Base-by-base conservation (phyloP, 2,888 invertebrate species). In the Periphyllus acericola region DNA sequence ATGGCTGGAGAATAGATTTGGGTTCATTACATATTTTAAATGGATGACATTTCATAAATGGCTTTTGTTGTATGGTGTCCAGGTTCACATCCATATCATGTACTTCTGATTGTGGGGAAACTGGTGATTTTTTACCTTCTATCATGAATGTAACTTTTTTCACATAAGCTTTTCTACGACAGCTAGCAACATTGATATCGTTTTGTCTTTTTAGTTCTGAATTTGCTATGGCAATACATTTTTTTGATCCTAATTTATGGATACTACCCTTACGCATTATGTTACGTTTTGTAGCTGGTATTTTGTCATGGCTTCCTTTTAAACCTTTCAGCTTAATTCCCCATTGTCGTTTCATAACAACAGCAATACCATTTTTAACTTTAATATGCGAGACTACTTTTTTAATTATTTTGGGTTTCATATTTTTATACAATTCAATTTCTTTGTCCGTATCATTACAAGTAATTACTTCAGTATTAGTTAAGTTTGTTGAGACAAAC, bases 41-140 rank as follows among this genome's bases (percentile, higher is more conserved):
- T 32, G 86, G 86, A 80, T 74, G 74, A 55, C 86, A 87, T 14
- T 87, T 87, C 80, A 87, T 87, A 60, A 87, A 25, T n/a, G 86
- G 86, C 8, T 87, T 87, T 80, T 87, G 80, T 74, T 80, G 80
- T 3, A 55, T 19, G 25, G 32, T 71, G 17, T 36, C 72, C 40
- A 74, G 80, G 80, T 80, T 60, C 19, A 87, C 80, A 60, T 80
- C 81, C 32, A 80, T 72, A 52, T 79, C 72, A 29, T 40, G 79
- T 36, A 86, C 55, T 71, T 86, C 86, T 25, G 79, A 60, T 29
- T 72, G 2, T 17, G 86, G 55, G 19, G n/a, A 87, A 72, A 40
- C 81, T 71, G 78, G 85, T 36, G 71, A 74, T 72, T 72, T 55
- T 80, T 87, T 74, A 60, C 86, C 86, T 74, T 87, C 86, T 5